These are phyloP conservation scores for Leptestheria dahalacensis DNA, from an alignment of 1,140 invertebrate species.

Conservation along the genomic window DNA sequence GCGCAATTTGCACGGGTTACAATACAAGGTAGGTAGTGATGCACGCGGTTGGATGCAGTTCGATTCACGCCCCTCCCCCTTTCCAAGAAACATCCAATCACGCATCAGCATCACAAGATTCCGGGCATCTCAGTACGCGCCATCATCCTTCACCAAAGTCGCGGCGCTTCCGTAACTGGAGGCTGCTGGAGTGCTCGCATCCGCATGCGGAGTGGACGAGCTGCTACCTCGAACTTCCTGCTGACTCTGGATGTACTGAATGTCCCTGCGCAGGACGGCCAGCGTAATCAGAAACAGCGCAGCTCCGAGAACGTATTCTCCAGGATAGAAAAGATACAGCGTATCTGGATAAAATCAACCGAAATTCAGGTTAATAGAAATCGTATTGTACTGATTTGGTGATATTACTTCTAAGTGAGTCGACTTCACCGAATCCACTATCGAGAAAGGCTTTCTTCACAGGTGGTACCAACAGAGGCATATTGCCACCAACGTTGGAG, in stretches of 20 bases:
- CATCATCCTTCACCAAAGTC: too few relatives aligned
- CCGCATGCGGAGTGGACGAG: too few relatives aligned
- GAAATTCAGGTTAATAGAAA: conserved; percentile 1
- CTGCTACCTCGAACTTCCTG: not conserved
- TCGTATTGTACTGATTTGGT: not conserved
- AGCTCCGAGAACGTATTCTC: conserved; percentile 27
- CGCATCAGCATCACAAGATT: too few relatives aligned
- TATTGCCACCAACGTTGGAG: conserved; percentile 25
- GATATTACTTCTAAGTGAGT: conserved; percentile 15
- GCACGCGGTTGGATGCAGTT: too few relatives aligned
- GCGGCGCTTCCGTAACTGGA: too few relatives aligned
- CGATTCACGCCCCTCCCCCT: too few relatives aligned
- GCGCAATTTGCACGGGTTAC: too few relatives aligned
- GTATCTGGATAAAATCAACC: conserved; percentile 24
- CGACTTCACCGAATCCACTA: conserved; percentile 3
- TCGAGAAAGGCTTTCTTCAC: conserved; percentile 12
- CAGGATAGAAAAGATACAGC: conserved; percentile 29
- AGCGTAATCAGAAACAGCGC: conserved; percentile 28
- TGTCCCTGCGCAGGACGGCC: conserved; percentile 26
- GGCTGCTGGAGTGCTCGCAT: too few relatives aligned
- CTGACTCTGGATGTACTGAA: conserved; percentile 17
- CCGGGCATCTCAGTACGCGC: too few relatives aligned
- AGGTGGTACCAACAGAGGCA: conserved; percentile 20
- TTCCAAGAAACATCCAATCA: too few relatives aligned
- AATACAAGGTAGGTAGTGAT: too few relatives aligned